Conservation (phyloP, 2,888 invertebrate genomes). For the Chymomyza amoena region DNA sequence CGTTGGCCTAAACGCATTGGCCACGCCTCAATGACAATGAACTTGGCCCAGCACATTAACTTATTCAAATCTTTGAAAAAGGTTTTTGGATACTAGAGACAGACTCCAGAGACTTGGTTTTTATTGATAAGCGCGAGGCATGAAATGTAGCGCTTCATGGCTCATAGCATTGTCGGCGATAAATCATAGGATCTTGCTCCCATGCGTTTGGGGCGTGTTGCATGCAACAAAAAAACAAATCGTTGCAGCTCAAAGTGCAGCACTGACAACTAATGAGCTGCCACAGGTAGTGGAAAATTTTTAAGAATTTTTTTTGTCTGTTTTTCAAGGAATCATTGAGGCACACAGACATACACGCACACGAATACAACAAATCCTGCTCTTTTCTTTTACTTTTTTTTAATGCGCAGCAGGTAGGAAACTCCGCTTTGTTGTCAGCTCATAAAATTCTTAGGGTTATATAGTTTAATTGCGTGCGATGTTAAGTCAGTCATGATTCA, state of each 20-base stretch:
- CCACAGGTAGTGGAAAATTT: constrained; percentile 1
- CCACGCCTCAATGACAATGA: constrained; percentile 54
- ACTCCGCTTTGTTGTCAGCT: constrained; percentile 31
- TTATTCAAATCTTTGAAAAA: constrained; percentile 55
- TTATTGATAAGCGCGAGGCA: constrained; percentile 45
- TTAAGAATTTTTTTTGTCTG: constrained; percentile 13
- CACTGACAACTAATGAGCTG: neutral
- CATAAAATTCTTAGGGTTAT: constrained; percentile 36
- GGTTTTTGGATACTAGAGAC: constrained; percentile 15
- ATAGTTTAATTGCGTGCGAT: constrained; percentile 56
- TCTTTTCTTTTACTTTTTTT: neutral
- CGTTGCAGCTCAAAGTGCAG: neutral
- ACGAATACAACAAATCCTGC: constrained; percentile 44
- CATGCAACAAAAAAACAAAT: neutral
- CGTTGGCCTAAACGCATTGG: constrained; percentile 19
- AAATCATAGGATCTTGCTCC: constrained; percentile 48
- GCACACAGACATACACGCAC: neutral
- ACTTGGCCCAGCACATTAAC: constrained; percentile 34
- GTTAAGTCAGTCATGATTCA: constrained; percentile 31
- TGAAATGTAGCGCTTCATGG: constrained; percentile 41
- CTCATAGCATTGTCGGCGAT: constrained; percentile 47
- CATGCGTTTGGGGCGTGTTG: constrained; percentile 9
- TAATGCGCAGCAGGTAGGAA: constrained; percentile 49
- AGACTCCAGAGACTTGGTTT: neutral
- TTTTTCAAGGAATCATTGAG: constrained; percentile 46